phyloP scores from a whole-genome alignment of 2,113 vertebrate species.

The Callipepla squamata region DNA sequence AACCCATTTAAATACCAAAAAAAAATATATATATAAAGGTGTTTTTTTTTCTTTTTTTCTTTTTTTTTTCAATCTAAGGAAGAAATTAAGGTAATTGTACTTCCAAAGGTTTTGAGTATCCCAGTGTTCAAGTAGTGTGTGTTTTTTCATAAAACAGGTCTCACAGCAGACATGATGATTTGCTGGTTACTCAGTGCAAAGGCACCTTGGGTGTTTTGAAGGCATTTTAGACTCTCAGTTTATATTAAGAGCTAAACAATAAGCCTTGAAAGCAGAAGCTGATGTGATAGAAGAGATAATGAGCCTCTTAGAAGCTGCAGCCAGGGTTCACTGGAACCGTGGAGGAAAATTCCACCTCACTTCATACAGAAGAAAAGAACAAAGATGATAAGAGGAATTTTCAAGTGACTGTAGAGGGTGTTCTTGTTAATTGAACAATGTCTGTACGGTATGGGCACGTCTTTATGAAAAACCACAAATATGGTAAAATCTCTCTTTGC shows the following conservation, averaged over 20 bases:
- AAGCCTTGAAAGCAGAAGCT: slow-evolving; percentile 55
- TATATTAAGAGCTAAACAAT: slow-evolving; percentile 50
- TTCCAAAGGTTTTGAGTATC: slow-evolving; percentile 23
- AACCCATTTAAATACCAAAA: slow-evolving; percentile 36
- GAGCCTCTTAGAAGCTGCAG: slow-evolving; percentile 57
- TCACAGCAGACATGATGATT: not conserved
- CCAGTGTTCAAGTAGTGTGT: not conserved
- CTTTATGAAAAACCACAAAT: slow-evolving; percentile 1
- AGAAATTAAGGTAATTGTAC: slow-evolving; percentile 22
- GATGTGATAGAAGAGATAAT: slow-evolving; percentile 64
- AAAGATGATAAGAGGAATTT: slow-evolving; percentile 49
- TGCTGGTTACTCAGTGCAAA: slow-evolving; percentile 36
- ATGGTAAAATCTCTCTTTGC: not conserved
- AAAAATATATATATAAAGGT: too few species aligned
- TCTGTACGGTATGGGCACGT: not conserved
- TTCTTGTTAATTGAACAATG: slow-evolving; percentile 53
- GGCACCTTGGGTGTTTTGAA: slow-evolving; percentile 55
- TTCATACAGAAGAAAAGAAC: slow-evolving; percentile 52
- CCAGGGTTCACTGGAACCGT: slow-evolving; percentile 46
- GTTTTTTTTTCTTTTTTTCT: too few species aligned
- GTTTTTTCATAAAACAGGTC: slow-evolving; percentile 37
- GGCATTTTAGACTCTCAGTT: slow-evolving; percentile 49
- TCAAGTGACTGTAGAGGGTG: slow-evolving; percentile 35
- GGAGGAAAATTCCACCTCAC: slow-evolving; percentile 42
- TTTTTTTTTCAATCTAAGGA: slow-evolving; percentile 22